Evolutionary conservation across 2,797 vertebrate genomes (phyloP).

Genomic region (Platalea minor): DNA sequence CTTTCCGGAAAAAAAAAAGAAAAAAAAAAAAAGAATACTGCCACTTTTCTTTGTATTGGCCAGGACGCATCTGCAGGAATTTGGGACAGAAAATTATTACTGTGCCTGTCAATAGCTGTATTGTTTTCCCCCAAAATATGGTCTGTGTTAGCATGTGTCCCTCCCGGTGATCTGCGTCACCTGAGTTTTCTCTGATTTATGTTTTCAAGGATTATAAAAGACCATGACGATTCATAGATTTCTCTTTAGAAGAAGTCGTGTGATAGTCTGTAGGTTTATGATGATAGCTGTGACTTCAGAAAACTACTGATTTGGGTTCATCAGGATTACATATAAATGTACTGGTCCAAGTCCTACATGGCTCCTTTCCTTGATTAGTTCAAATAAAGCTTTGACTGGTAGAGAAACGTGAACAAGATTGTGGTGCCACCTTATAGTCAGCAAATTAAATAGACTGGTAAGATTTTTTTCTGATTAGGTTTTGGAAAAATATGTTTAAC

Average conservation of each 20-base stretch:
- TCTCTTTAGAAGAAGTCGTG: neutral
- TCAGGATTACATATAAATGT: neutral
- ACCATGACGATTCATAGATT: neutral
- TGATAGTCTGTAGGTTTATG: neutral
- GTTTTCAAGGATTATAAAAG: neutral
- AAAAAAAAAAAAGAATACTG: neutral
- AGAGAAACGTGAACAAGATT: neutral
- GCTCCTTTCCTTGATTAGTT: neutral
- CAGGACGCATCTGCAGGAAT: neutral
- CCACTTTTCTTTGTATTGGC: neutral
- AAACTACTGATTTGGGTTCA: neutral
- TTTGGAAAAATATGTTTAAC: neutral
- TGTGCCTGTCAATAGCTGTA: neutral
- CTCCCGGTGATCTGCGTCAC: neutral
- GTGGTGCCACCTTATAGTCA: neutral
- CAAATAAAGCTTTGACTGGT: neutral
- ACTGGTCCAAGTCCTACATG: fast-evolving
- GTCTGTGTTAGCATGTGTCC: neutral
- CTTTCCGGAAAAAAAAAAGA: neutral
- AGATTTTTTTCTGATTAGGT: neutral
- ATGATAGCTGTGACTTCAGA: neutral
- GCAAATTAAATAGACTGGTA: neutral
- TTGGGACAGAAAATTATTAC: neutral
- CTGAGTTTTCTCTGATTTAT: neutral
- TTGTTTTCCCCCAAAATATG: neutral